These are phyloP conservation scores for Pseudocheirus occidentalis DNA, from an alignment of 2,797 vertebrate genomes.

Conservation along the genomic window DNA sequence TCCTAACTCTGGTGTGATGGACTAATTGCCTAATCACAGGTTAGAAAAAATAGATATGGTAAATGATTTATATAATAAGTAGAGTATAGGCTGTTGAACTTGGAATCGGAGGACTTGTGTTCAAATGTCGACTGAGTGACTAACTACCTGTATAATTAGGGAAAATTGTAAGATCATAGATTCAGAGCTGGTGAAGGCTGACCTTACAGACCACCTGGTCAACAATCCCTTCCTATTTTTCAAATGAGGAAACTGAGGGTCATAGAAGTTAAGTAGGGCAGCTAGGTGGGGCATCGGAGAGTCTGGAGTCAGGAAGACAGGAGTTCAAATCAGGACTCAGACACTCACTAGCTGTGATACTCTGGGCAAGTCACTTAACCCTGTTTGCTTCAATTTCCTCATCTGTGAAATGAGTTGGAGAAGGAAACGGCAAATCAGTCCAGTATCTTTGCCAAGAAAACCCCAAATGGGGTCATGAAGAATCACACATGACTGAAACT, in stretches of 20 bases:
- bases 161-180: not conserved
- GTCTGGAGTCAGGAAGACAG: not conserved
- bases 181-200: not conserved
- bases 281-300: not conserved
- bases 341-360: not conserved
- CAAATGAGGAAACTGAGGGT: not conserved
- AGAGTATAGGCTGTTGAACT: not conserved
- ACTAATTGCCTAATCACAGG: not conserved
- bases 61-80: not conserved
- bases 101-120: not conserved
- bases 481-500: not conserved
- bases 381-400: not conserved
- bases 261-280: not conserved
- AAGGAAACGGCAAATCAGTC: not conserved
- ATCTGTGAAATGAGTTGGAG: not conserved
- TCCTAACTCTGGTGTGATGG: not conserved
- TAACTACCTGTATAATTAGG: not conserved
- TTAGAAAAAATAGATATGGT: not conserved
- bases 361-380: not conserved
- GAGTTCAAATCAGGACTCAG: not conserved
- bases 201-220: not conserved
- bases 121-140: not conserved
- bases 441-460: not conserved
- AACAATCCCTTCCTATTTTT: not conserved
- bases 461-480: not conserved